Conservation (phyloP, 2,113 vertebrate genomes). For the Pedionomus torquatus region DNA sequence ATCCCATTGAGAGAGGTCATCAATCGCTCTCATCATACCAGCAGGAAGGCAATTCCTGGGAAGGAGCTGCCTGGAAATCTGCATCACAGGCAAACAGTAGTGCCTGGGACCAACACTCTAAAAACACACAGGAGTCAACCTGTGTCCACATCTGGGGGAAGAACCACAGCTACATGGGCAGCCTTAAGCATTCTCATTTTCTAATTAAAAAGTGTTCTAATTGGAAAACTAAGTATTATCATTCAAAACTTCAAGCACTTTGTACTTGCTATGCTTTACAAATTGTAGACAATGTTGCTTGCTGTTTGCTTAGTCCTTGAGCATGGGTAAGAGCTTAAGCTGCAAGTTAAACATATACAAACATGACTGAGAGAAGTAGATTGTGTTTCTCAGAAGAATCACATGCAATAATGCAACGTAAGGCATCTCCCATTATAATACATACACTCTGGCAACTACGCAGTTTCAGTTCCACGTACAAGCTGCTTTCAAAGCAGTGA, state of each 20-base stretch:
- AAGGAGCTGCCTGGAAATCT: not conserved
- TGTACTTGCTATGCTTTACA: not conserved
- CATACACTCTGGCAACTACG: not conserved
- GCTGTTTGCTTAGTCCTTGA: not conserved
- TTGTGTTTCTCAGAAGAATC: not conserved
- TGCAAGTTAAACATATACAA: not conserved
- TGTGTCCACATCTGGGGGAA: accelerated
- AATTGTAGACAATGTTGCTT: not conserved
- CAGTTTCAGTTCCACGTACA: not conserved
- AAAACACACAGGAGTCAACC: accelerated
- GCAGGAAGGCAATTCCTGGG: not conserved
- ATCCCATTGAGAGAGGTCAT: not conserved
- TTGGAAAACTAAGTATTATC: not conserved
- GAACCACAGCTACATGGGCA: accelerated
- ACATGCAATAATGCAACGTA: not conserved
- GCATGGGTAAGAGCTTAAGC: not conserved
- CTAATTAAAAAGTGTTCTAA: not conserved
- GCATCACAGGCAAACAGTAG: not conserved
- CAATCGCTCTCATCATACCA: not conserved
- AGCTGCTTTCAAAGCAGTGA: not conserved
- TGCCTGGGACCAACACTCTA: accelerated
- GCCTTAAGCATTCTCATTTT: not conserved
- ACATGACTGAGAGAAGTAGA: not conserved
- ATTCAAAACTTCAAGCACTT: not conserved
- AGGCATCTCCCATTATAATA: not conserved